These are phyloP conservation scores for Sternarchorhynchus goeldii DNA, from an alignment of 2,797 vertebrate species.

Conservation along the genomic window DNA sequence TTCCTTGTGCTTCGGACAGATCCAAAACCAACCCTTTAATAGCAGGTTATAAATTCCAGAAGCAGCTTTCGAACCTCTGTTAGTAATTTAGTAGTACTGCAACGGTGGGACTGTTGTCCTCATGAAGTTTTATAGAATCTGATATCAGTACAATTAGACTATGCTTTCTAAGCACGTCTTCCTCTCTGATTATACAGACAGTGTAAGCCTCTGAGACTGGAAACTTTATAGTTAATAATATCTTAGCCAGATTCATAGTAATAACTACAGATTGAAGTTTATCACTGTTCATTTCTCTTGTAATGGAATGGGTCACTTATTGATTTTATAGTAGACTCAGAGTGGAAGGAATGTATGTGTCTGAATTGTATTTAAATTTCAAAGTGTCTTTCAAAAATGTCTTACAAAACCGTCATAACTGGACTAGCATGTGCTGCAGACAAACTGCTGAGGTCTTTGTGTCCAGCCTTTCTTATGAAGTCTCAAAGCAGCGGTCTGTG, in stretches of 20 bases:
- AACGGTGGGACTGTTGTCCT: conserved; percentile 1
- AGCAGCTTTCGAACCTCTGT: conserved; percentile 32
- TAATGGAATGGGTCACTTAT: background rate
- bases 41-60: conserved; percentile 20
- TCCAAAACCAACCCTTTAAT: conserved; percentile 12
- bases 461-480: conserved; percentile 10
- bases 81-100: background rate
- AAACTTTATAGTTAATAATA: background rate
- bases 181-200: background rate
- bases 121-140: conserved; percentile 38
- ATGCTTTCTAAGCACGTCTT: conserved; percentile 12
- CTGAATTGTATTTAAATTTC: no score
- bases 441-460: background rate
- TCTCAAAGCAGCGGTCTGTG: background rate
- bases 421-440: background rate
- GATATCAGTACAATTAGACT: conserved; percentile 36
- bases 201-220: background rate
- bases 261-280: background rate
- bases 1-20: background rate
- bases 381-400: no score
- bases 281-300: background rate
- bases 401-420: no score
- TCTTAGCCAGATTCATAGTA: background rate
- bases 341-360: no score
- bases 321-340: no score